These are phyloP conservation scores for Mycalesis mineus DNA, from an alignment of 2,888 invertebrate species.

Conservation along the genomic window DNA sequence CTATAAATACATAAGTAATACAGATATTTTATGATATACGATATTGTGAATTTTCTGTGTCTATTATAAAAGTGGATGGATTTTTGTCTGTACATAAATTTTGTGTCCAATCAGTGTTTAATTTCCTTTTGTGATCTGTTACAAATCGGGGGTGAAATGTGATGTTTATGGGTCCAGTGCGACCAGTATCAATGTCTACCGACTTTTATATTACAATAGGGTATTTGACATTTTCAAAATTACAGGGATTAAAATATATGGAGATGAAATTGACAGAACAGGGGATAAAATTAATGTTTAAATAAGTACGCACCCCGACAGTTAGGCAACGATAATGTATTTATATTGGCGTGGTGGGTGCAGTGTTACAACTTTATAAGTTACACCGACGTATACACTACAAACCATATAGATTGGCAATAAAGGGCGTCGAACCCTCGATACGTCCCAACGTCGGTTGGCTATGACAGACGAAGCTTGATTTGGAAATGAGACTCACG, in stretches of 20 bases:
- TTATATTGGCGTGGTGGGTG: too few relatives aligned
- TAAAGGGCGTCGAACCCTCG: too few relatives aligned
- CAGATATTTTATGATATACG: background rate
- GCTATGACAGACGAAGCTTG: too few relatives aligned
- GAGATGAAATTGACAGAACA: too few relatives aligned
- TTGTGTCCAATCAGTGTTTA: background rate
- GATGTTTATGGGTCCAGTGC: background rate
- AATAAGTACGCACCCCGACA: background rate
- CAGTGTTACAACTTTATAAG: too few relatives aligned
- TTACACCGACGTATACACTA: too few relatives aligned
- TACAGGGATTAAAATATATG: background rate
- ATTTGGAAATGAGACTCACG: too few relatives aligned
- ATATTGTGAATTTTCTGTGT: background rate
- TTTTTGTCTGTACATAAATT: background rate
- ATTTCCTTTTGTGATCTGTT: background rate
- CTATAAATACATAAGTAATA: background rate
- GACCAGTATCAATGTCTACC: background rate
- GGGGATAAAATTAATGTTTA: background rate
- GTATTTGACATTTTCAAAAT: slow-evolving; percentile 5
- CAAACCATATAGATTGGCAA: too few relatives aligned
- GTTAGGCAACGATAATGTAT: background rate
- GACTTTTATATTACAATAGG: background rate
- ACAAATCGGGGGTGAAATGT: background rate
- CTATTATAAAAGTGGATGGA: slow-evolving; percentile 12
- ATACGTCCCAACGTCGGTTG: too few relatives aligned